phyloP scores from a whole-genome alignment of 2,797 vertebrate species.

The Callimico goeldii region DNA sequence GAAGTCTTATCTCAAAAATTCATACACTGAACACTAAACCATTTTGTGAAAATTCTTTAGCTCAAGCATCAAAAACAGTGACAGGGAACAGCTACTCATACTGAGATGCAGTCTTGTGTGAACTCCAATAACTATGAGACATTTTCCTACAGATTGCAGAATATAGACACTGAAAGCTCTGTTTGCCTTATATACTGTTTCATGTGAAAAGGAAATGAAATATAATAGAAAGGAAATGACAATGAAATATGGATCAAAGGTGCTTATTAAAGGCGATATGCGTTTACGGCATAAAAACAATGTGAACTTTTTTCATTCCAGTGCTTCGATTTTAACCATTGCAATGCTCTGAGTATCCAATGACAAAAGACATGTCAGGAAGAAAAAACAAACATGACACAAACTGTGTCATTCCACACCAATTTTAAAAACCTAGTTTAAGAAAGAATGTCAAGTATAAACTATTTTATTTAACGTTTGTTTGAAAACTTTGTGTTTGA shows the following conservation, averaged over 20 bases:
- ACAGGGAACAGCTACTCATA: conserved; percentile 60
- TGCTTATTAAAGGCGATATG: not conserved
- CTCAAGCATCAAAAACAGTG: conserved; percentile 74
- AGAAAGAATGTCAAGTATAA: conserved; percentile 8
- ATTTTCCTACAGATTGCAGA: conserved; percentile 58
- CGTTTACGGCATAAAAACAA: conserved; percentile 14
- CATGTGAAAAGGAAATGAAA: not conserved
- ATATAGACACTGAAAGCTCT: not conserved
- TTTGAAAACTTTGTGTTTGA: not conserved
- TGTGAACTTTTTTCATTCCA: not conserved
- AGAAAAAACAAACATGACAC: conserved; percentile 31
- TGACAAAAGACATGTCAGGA: not conserved
- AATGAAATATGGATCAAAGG: conserved; percentile 38
- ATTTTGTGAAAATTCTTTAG: conserved; percentile 76
- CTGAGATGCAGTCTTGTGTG: conserved; percentile 62
- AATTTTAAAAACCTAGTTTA: conserved; percentile 44
- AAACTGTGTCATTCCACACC: not conserved
- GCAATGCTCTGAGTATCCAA: not conserved
- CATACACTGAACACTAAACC: conserved; percentile 60
- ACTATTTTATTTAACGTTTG: conserved; percentile 33
- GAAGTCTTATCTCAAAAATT: conserved; percentile 77
- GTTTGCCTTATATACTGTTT: not conserved
- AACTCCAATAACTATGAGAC: conserved; percentile 60
- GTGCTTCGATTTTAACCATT: conserved; percentile 33
- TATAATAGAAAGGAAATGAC: not conserved